Base-by-base conservation (phyloP, 2,113 vertebrate genomes). In the Notothenia rossii region DNA sequence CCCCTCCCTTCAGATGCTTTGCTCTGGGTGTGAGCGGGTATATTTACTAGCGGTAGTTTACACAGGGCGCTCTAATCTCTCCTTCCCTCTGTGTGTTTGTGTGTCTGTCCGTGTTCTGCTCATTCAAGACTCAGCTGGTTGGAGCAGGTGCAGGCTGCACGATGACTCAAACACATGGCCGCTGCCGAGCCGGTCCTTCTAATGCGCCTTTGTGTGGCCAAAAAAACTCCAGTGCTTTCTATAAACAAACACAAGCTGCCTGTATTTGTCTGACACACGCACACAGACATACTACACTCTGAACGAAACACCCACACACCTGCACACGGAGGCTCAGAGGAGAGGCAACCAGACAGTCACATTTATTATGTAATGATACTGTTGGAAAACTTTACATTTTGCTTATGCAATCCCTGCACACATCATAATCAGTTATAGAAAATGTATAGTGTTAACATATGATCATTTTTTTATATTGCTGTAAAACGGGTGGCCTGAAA, bases 101-200 rank as follows among this genome's bases (percentile, higher is more conserved):
- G 60, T 87, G 72, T 86, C 53, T 82, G 29, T 72, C 48, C 22
- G 45, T n/a, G 63, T 22, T 81, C 68, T 82, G 81, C 84, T 92
- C 85, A 92, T 90, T 92, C 91, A 93, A 85, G 90, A 91, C 89
- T 90, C 90, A 91, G 86, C 91, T 92, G 91, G 89, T 91, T 56
- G 20, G 79, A 91, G 89, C 91, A 93, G 92, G 93, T 94, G 93
- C 88, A 86, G 83, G 81, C 88, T 60, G 36, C 36, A 40, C 36
- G 71, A 88, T 93, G 90, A 93, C 87, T 91, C 86, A 91, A 82
- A 90, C 85, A 84, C 53, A 49, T 81, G 75, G 29, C 60, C 15
- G 85, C 84, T 64, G 75, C 85, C 65, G 22, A 68, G 63, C 75
- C 54, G 29, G 71, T 84, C 84, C 77, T 68, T 77, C 87, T 85